Conservation (phyloP, 2,113 vertebrate genomes). For the Mesembrinibis cayennensis region DNA sequence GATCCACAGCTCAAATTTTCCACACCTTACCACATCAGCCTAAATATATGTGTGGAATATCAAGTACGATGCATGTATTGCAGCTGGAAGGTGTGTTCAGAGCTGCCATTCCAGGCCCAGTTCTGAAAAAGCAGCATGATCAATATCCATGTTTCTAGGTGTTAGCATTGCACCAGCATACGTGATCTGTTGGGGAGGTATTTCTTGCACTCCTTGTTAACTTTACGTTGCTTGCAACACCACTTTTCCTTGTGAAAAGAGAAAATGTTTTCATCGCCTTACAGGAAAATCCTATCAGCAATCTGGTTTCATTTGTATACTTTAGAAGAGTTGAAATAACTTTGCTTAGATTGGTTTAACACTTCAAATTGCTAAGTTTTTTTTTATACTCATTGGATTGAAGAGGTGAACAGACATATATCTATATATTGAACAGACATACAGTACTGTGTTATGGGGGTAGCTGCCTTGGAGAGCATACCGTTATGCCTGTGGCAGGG, state of each 20-base stretch:
- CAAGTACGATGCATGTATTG: fast-evolving
- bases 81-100: background rate
- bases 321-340: background rate
- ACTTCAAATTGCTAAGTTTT: background rate
- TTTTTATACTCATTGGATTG: background rate
- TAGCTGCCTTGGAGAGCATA: background rate
- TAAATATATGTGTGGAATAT: fast-evolving
- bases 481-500: background rate
- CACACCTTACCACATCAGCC: fast-evolving
- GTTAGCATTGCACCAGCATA: background rate
- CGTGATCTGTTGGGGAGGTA: fast-evolving
- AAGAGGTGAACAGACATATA: background rate
- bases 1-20: background rate
- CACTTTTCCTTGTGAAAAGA: background rate
- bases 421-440: background rate
- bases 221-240: background rate
- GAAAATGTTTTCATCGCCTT: background rate
- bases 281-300: background rate
- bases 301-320: background rate
- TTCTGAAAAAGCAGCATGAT: background rate
- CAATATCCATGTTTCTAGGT: fast-evolving
- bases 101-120: background rate
- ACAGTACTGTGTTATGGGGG: background rate
- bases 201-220: background rate
- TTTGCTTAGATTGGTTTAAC: background rate